These are phyloP conservation scores for Ochropleura plecta DNA, from an alignment of 2,888 invertebrate species.

Conservation along the genomic window DNA sequence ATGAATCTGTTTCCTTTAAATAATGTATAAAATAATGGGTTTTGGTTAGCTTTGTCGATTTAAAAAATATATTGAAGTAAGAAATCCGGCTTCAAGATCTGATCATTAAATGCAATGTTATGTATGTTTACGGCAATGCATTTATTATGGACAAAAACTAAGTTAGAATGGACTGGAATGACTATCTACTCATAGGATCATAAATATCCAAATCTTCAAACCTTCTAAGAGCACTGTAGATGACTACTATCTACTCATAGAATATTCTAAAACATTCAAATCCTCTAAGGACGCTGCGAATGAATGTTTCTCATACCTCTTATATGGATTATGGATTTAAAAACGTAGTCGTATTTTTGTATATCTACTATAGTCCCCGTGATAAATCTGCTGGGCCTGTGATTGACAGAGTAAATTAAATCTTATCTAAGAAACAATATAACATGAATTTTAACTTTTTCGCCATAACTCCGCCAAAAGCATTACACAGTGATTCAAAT, in stretches of 20 bases:
- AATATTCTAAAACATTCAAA: too few relatives aligned
- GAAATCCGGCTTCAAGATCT: conserved; percentile 23
- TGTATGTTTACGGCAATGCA: too few relatives aligned
- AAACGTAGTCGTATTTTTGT: not conserved
- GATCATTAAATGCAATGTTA: not conserved
- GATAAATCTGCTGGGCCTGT: not conserved
- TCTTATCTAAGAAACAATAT: not conserved
- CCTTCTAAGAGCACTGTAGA: not conserved
- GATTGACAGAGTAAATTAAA: not conserved
- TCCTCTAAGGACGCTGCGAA: not conserved
- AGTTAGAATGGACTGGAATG: not conserved
- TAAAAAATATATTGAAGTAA: conserved; percentile 19
- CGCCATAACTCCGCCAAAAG: conserved; percentile 9
- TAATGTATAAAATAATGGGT: conserved; percentile 20
- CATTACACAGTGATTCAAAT: conserved; percentile 14
- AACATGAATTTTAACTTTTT: conserved; percentile 13
- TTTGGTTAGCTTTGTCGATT: conserved; percentile 17
- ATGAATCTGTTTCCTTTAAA: conserved; percentile 56
- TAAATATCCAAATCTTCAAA: too few relatives aligned
- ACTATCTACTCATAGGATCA: not conserved
- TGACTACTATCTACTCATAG: too few relatives aligned
- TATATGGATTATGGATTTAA: not conserved
- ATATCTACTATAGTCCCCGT: not conserved
- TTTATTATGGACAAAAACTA: not conserved
- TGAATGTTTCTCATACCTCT: not conserved